Evolutionary conservation across 1,140 invertebrate species (phyloP).

Genomic region (Phymorhynchus buccinoides): DNA sequence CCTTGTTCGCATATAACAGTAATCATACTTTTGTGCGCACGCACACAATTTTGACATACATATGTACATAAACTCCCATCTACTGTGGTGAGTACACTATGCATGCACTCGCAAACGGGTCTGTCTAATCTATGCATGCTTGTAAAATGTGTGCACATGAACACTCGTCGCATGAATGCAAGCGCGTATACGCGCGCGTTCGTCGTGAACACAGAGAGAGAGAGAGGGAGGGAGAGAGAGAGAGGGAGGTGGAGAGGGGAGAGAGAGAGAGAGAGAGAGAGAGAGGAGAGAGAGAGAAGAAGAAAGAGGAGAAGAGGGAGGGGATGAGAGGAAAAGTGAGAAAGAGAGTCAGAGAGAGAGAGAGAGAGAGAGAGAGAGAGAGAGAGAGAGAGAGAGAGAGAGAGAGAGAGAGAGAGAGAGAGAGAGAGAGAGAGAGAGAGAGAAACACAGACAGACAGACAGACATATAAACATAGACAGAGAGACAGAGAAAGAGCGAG

Average conservation of each 20-base stretch:
- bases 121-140: too few relatives aligned
- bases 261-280: not conserved
- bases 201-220: too few relatives aligned
- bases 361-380: not conserved
- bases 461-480: not conserved
- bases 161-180: too few relatives aligned
- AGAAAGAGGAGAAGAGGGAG: not conserved
- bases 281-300: not conserved
- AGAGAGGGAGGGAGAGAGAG: not conserved
- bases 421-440: not conserved
- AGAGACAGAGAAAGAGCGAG: not conserved
- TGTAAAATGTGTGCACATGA: too few relatives aligned
- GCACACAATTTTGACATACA: too few relatives aligned
- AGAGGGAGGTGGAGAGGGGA: not conserved
- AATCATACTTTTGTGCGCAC: too few relatives aligned
- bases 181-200: too few relatives aligned
- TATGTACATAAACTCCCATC: too few relatives aligned
- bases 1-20: too few relatives aligned
- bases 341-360: not conserved
- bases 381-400: not conserved
- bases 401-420: not conserved
- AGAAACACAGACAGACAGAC: not conserved
- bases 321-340: not conserved
- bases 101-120: too few relatives aligned
- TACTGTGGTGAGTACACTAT: too few relatives aligned